Base-by-base conservation (phyloP, 2,888 invertebrate species). In the Chelonus formosanus region DNA sequence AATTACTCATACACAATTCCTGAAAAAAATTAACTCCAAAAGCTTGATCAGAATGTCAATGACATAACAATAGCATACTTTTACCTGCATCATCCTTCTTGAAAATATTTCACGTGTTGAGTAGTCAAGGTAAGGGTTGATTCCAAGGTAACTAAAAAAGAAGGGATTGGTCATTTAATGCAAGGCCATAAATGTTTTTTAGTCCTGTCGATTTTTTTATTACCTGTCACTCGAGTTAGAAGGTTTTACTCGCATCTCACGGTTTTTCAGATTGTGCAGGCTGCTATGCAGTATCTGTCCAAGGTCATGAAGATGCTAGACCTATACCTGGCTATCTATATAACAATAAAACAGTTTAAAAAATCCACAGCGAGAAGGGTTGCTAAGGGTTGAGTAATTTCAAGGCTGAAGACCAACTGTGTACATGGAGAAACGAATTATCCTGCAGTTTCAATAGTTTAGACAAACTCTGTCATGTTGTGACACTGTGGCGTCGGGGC, bases 121-220 rank as follows among this genome's bases (percentile, higher is more conserved):
- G 20, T 20, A 20, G 20, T 20, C 20, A 20, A 47, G 59, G 59
- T 68, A 69, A 69, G 72, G 72, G 72, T 72, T 67, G 67, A 65
- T 31, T 48, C 57, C 66, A 67, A 67, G 70, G 66, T 63, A 63
- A 20, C 20, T 20, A 2, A 20, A 20, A 20, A 20, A 20, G 20
- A 71, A 72, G 72, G 70, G 68, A 67, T 63, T 63, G 57, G 57
- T 63, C 66, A 66, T 67, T 67, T 5, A 67, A 68, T 64, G 70
- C 68, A 70, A 72, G 71, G 72, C 65, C 72, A 67, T 66, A 36
- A 35, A 32, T 44, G 56, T 68, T 68, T 70, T 58, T 55, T 52
- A 10, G 44, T 45, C 50, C 63, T 40, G 48, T 43, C 56, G 32
- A 43, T 34, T 59, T 52, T 40, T 44, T 36, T 65, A 50, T 53